A percentile compares a stretch with the other conserved stretches of the same genome.
phyloP scores from a whole-genome alignment of 92 coral and sea anemone genomes.

The Anthopleura xanthogrammica region DNA sequence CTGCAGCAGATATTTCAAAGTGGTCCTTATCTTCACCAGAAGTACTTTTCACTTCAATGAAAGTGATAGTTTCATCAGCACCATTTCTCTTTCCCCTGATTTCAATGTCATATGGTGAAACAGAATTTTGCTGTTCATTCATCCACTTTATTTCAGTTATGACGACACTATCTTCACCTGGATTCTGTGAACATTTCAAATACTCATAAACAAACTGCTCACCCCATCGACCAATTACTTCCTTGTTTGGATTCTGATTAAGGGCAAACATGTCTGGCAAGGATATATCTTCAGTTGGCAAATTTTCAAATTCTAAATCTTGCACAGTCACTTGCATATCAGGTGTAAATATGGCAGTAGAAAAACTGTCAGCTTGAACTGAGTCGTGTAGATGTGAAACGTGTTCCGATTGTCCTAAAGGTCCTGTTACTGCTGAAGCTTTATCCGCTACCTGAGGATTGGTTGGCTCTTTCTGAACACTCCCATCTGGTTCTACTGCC shows the following conservation, averaged over 20 bases:
- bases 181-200: slow-evolving; percentile 25
- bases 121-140: slow-evolving; percentile 61
- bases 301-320: slow-evolving; percentile 67
- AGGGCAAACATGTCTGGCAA: slow-evolving; percentile 44
- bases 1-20: slow-evolving; percentile 78
- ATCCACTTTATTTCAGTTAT: slow-evolving; percentile 46
- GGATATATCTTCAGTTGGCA: slow-evolving; percentile 34
- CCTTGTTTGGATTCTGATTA: slow-evolving; percentile 49
- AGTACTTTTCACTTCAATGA: slow-evolving; percentile 82
- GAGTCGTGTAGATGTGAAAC: background rate
- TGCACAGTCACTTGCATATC: background rate
- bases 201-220: slow-evolving; percentile 69
- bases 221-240: slow-evolving; percentile 88
- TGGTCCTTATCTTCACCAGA: slow-evolving; percentile 61
- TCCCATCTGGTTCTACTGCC: background rate
- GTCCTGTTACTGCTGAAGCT: background rate
- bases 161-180: background rate
- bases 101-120: slow-evolving; percentile 76
- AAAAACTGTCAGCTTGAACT: slow-evolving; percentile 8
- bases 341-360: background rate
- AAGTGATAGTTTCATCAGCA: slow-evolving; percentile 31
- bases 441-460: background rate
- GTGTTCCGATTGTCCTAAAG: background rate
- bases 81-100: slow-evolving; percentile 26
- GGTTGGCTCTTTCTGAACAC: background rate